Conservation (phyloP, 2,888 invertebrate genomes). For the Drosophila vallismaia region DNA sequence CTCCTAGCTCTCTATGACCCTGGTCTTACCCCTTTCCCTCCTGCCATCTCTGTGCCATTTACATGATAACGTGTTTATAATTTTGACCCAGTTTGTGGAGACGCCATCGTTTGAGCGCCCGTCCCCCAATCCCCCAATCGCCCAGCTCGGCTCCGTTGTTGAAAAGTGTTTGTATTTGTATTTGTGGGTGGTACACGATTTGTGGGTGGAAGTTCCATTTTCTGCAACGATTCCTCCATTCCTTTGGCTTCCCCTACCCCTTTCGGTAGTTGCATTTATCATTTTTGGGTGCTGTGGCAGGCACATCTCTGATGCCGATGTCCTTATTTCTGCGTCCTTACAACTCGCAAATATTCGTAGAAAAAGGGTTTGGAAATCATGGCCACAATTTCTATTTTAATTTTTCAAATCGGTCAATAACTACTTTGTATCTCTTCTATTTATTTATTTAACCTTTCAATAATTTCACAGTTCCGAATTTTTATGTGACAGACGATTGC, state of each 20-base stretch:
- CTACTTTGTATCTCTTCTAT: not conserved
- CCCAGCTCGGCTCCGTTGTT: constrained; percentile 3
- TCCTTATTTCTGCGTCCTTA: constrained; percentile 70
- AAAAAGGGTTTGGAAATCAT: constrained; percentile 50
- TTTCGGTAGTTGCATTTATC: constrained; percentile 54
- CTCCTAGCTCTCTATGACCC: constrained; percentile 9
- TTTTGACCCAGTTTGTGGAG: constrained; percentile 72
- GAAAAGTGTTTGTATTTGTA: constrained; percentile 39
- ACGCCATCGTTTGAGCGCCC: constrained; percentile 21
- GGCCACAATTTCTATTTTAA: not conserved
- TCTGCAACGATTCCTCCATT: constrained; percentile 1
- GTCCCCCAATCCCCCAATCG: constrained; percentile 1
- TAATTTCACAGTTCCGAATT: not conserved
- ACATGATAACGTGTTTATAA: constrained; percentile 79
- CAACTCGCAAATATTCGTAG: constrained; percentile 49
- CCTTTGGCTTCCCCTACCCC: no score
- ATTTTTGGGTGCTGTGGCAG: constrained; percentile 46
- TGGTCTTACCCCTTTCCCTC: not conserved
- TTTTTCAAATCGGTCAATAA: not conserved
- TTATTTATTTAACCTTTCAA: not conserved
- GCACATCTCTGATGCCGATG: constrained; percentile 49
- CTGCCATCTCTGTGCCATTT: constrained; percentile 69
- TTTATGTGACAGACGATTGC: not conserved
- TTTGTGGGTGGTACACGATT: constrained; percentile 15
- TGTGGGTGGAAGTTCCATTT: constrained; percentile 28